Percentiles rank a stretch among this genome's conserved stretches.
Conservation (phyloP, 2,113 vertebrate species). For the Puffinus mauretanicus region DNA sequence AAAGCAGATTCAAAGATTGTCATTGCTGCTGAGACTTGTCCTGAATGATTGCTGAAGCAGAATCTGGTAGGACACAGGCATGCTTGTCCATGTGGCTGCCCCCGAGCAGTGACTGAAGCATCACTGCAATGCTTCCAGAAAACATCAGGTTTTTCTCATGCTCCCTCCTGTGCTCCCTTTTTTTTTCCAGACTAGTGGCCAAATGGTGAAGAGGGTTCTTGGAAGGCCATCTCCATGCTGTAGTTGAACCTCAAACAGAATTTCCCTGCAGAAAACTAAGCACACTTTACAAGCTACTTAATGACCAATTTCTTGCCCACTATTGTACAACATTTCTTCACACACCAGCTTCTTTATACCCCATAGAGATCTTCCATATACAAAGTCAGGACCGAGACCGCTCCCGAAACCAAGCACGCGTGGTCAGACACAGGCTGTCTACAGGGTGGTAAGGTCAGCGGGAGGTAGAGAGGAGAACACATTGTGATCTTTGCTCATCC, state of each 20-base stretch:
- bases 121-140: not conserved
- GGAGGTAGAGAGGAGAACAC: not conserved
- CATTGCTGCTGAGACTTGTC: not conserved
- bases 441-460: accelerated
- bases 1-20: not conserved
- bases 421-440: not conserved
- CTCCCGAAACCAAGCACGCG: not conserved
- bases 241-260: not conserved
- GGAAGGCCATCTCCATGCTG: not conserved
- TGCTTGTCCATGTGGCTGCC: no score
- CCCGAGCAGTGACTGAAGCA: not conserved
- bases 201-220: not conserved
- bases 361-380: accelerated
- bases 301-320: accelerated
- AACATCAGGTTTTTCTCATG: no score
- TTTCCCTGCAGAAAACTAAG: not conserved
- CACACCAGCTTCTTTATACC: not conserved
- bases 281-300: not conserved
- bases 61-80: not conserved
- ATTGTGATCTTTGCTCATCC: not conserved
- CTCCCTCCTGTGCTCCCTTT: not conserved
- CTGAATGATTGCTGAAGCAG: not conserved
- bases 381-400: no score
- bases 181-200: not conserved
- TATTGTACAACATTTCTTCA: not conserved